Evolutionary conservation across 2,797 vertebrate species (phyloP).

Genomic region (Mormyrus proboscirostris): DNA sequence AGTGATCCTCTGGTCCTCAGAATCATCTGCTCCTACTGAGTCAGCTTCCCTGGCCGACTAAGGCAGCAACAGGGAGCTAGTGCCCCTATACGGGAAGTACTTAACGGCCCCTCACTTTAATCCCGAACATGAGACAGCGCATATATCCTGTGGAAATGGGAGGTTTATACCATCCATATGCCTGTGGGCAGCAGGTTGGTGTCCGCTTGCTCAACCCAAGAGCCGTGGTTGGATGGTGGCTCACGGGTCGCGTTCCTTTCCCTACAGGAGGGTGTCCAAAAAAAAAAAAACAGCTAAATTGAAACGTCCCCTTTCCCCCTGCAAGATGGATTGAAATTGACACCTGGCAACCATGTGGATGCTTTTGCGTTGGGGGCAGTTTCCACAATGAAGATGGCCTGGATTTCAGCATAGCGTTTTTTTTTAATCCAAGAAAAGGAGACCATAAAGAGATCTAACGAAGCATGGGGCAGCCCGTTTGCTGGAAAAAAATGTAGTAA

Average conservation of each 20-base stretch:
- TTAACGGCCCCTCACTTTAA: background rate
- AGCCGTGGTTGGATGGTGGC: background rate
- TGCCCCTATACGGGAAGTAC: conserved; percentile 5
- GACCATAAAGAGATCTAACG: background rate
- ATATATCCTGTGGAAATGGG: background rate
- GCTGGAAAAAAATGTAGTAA: background rate
- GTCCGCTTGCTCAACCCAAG: background rate
- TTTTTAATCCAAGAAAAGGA: background rate
- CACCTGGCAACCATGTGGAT: background rate
- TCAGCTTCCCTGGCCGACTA: background rate
- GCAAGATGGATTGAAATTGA: background rate
- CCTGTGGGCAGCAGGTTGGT: background rate
- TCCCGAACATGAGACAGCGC: background rate
- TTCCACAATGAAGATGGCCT: background rate
- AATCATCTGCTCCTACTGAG: background rate
- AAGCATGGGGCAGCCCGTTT: background rate
- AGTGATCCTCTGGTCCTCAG: background rate
- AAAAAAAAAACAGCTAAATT: background rate
- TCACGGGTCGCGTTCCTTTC: background rate
- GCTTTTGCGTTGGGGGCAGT: background rate
- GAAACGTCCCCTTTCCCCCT: background rate
- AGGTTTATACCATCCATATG: background rate
- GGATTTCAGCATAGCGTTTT: background rate
- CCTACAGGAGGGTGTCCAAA: background rate
- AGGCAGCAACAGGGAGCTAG: background rate